Evolutionary conservation across 2,888 invertebrate species (phyloP), one percentile per base, ranked within the genome.

Genomic region (Carpatolechia fugitivella): DNA sequence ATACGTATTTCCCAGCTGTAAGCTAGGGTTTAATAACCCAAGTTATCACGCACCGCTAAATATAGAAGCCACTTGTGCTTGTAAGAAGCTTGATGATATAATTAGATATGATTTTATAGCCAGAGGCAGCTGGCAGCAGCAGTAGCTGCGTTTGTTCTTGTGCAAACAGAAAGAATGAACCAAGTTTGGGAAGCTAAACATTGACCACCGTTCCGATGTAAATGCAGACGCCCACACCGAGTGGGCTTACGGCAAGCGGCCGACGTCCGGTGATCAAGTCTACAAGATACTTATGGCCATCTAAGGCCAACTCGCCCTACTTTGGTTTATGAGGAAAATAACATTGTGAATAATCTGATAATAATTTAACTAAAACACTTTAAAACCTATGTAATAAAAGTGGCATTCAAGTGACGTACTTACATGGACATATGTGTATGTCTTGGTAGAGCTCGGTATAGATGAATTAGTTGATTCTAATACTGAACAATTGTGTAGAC

Each of bases 241-340:
- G 83, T 85, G 81, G 85, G 87, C 63, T 74, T 75, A 72, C 74
- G 76, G 76, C 74, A 85, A 87, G 88, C 82, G 85, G 74, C 80
- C 65, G 66, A 79, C 85, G 81, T 88, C 87, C 87, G 85, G 86
- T 77, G 74, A 76, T 67, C 74, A 72, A 63, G 67, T 76, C 74
- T 70, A 52, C 54, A 38, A 20, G 48, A 38, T 55, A 49, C 55
- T 54, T 41, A 54, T 57, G 52, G 11, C 38, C 51, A 33, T 38
- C 29, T 52, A 46, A 18, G 16, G 35, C 36, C 29, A 29, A 14
- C 8, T 40, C 13, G 46, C 38, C 50, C 50, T 50, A 50, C 13
- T 36, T 50, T 13, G 16, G 20, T 20, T 24, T 38, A 50, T 50
- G 38, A 50, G 50, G 50, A 50, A 50, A 50, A 35, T 16, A 14